Conservation (phyloP, 2,888 invertebrate genomes). For the Rhopalosiphum nymphaeae region DNA sequence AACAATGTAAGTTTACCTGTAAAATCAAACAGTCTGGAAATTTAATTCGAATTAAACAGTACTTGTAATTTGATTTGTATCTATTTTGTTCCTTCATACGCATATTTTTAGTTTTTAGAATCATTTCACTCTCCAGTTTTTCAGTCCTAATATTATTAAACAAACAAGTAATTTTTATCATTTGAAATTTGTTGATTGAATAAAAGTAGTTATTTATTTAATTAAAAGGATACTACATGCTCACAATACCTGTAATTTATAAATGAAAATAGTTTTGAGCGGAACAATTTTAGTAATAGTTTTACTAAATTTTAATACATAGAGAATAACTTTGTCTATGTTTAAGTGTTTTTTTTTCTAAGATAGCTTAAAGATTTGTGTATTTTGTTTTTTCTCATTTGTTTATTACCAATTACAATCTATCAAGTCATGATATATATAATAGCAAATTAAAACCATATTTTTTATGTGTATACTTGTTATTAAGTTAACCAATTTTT, state of each 20-base stretch:
- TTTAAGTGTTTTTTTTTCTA: neutral
- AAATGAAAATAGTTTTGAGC: neutral
- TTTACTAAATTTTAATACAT: neutral
- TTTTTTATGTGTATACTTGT: too few species aligned
- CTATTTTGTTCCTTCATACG: slow-evolving; percentile 88
- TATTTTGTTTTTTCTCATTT: too few species aligned
- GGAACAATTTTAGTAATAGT: neutral
- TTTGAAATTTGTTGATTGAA: neutral
- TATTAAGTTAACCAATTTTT: too few species aligned
- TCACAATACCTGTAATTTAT: neutral
- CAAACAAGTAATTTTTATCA: neutral
- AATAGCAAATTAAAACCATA: too few species aligned
- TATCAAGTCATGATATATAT: too few species aligned
- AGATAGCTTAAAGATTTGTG: neutral
- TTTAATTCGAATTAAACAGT: slow-evolving; percentile 85
- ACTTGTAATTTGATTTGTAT: slow-evolving; percentile 86
- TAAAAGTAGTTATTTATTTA: neutral
- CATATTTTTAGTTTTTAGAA: slow-evolving; percentile 95
- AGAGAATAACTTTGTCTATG: neutral
- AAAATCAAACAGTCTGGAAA: slow-evolving; percentile 89
- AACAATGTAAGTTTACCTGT: slow-evolving; percentile 74
- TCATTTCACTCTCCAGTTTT: slow-evolving; percentile 83
- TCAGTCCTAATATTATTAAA: slow-evolving; percentile 74
- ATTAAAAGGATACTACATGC: neutral
- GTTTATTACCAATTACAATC: too few species aligned